A percentile compares a stretch with the other conserved stretches of the same genome.
Conservation (phyloP, 2,797 vertebrate genomes). For the Gymnoscopelus braueri region DNA sequence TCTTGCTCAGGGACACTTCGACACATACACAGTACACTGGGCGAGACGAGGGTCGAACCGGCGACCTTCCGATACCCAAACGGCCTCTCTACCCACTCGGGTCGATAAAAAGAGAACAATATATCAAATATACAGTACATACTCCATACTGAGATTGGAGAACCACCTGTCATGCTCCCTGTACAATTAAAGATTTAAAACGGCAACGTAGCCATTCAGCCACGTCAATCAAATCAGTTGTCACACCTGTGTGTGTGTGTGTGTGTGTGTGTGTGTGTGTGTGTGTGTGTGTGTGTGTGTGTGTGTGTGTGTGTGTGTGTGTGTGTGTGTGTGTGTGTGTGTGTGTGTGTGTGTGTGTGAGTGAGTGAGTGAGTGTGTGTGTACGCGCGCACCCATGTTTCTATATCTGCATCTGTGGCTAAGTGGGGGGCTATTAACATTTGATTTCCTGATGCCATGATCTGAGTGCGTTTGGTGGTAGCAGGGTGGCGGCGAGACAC, state of each 20-base stretch:
- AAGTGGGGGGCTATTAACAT: constrained; percentile 55
- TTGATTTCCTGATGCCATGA: constrained; percentile 65
- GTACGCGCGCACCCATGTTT: too few relatives aligned
- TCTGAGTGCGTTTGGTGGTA: constrained; percentile 72
- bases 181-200: constrained; percentile 54
- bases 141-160: constrained; percentile 36
- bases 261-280: constrained; percentile 14
- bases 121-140: constrained; percentile 33
- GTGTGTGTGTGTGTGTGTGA: neutral
- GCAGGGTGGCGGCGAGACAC: constrained; percentile 13
- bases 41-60: too few relatives aligned
- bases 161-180: constrained; percentile 43
- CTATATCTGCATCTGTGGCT: neutral
- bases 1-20: too few relatives aligned
- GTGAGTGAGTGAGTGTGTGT: constrained; percentile 26
- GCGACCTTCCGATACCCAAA: too few relatives aligned
- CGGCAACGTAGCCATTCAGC: constrained; percentile 48
- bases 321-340: constrained; percentile 15
- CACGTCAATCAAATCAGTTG: constrained; percentile 53
- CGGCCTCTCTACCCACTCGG: too few relatives aligned
- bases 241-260: neutral
- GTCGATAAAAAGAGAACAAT: too few relatives aligned
- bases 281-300: neutral
- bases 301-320: constrained; percentile 33
- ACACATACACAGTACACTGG: too few relatives aligned